Percentiles rank a stretch among this genome's conserved stretches.
Evolutionary conservation across 2,888 invertebrate genomes (phyloP).

Genomic region (Drosophila mettleri): DNA sequence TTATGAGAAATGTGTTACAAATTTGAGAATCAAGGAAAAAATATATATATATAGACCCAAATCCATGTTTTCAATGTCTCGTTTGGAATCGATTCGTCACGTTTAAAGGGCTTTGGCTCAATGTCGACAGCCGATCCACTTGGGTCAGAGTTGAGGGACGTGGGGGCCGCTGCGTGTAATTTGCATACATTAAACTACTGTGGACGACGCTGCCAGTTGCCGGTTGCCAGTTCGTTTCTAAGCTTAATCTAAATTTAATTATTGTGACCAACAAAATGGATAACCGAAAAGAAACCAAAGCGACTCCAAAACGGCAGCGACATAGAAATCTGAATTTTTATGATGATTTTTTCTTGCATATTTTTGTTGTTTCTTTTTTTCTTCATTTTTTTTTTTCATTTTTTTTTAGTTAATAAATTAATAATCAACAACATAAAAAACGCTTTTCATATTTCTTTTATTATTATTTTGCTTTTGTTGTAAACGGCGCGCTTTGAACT

Average conservation of each 20-base stretch:
- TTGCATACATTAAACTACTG: constrained; percentile 80
- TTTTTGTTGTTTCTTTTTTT: background rate
- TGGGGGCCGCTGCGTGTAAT: constrained; percentile 64
- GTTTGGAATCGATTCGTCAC: constrained; percentile 76
- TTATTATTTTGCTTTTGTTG: constrained; percentile 17
- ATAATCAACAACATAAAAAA: constrained; percentile 75
- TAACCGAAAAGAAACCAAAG: constrained; percentile 37
- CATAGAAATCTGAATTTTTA: constrained; percentile 61
- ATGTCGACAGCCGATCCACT: constrained; percentile 65
- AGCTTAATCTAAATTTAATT: constrained; percentile 81
- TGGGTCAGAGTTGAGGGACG: constrained; percentile 7
- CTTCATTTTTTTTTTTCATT: constrained; percentile 26
- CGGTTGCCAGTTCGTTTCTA: constrained; percentile 55
- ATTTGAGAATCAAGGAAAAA: constrained; percentile 34
- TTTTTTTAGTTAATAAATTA: constrained; percentile 71
- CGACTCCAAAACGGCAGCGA: constrained; percentile 42
- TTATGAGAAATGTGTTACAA: constrained; percentile 58
- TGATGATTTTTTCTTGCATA: constrained; percentile 39
- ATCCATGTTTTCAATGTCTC: constrained; percentile 62
- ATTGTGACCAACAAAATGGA: constrained; percentile 74
- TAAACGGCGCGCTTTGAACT: constrained; percentile 75
- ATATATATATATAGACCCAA: constrained; percentile 1
- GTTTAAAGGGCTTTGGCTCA: constrained; percentile 74
- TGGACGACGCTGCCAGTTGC: constrained; percentile 54
- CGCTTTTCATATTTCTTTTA: constrained; percentile 73